Percentiles rank a stretch among this genome's conserved stretches.
Conservation (phyloP, 2,888 invertebrate genomes). For the Philereme transversata region DNA sequence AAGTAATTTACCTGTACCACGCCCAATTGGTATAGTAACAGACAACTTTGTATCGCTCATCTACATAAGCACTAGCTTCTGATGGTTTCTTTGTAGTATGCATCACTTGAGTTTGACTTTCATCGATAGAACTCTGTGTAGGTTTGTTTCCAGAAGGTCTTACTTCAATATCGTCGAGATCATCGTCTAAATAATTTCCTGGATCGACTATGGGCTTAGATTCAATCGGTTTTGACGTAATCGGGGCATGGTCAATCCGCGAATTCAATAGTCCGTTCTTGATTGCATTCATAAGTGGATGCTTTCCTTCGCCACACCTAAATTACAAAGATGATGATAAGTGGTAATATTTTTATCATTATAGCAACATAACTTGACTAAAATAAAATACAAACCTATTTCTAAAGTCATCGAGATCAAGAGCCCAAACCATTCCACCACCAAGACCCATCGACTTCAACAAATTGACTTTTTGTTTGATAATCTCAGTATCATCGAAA, state of each 20-base stretch:
- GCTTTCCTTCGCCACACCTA: conserved; percentile 90
- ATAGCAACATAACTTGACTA: not conserved
- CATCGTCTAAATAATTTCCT: conserved; percentile 64
- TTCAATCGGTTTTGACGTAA: conserved; percentile 36
- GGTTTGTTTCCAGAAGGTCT: conserved; percentile 48
- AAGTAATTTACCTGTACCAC: conserved; percentile 87
- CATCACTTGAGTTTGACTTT: conserved; percentile 44
- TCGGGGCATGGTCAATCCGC: conserved; percentile 40
- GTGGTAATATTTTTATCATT: not conserved
- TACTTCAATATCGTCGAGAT: conserved; percentile 72
- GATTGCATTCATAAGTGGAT: conserved; percentile 91
- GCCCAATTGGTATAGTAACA: conserved; percentile 98
- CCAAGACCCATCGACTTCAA: conserved; percentile 90
- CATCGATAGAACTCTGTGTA: conserved; percentile 21
- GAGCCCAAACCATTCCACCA: conserved; percentile 96
- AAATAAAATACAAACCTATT: conserved; percentile 72
- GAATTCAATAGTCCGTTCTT: conserved; percentile 87
- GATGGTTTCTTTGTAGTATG: conserved; percentile 57
- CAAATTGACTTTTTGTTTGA: conserved; percentile 90
- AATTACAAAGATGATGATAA: conserved; percentile 31
- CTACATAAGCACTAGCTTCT: conserved; percentile 43
- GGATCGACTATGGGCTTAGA: conserved; percentile 53
- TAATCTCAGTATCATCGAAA: conserved; percentile 92
- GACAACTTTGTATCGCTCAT: conserved; percentile 88
- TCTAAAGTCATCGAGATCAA: conserved; percentile 94